phyloP scores from a whole-genome alignment of 2,888 invertebrate genomes.

The Blomia tropicalis region DNA sequence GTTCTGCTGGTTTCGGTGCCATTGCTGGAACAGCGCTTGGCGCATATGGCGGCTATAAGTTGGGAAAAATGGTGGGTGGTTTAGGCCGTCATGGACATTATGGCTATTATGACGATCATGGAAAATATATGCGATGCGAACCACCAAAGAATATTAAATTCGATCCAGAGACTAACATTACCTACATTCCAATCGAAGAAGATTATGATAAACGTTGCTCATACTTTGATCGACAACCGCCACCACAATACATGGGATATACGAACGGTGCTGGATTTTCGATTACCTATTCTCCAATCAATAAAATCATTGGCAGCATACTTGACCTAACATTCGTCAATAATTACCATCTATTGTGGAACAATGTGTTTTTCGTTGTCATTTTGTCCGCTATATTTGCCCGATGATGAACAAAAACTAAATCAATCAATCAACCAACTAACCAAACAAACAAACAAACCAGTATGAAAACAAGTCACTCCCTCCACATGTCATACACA shows the following conservation, averaged over 20 bases:
- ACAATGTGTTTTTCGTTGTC: no score
- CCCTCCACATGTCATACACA: no score
- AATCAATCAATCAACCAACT: no score
- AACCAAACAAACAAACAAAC: no score
- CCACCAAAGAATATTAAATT: constrained; percentile 17
- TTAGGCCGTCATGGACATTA: constrained; percentile 18
- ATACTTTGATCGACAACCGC: constrained; percentile 17
- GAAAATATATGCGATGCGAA: constrained; percentile 12
- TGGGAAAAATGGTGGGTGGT: constrained; percentile 18
- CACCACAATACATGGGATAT: not conserved
- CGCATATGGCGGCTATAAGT: constrained; percentile 20
- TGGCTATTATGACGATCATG: constrained; percentile 11
- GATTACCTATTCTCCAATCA: not conserved
- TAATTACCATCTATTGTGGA: not conserved
- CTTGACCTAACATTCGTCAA: not conserved
- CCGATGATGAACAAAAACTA: no score
- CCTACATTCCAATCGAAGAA: constrained; percentile 14
- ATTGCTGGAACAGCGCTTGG: constrained; percentile 14
- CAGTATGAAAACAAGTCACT: no score
- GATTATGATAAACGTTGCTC: constrained; percentile 14
- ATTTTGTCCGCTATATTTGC: no score
- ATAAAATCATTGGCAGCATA: not conserved
- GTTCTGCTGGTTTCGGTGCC: constrained; percentile 10
- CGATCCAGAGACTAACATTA: constrained; percentile 17
- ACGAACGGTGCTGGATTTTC: not conserved